Percentiles rank a stretch among this genome's conserved stretches.
phyloP scores from a whole-genome alignment of 2,113 vertebrate genomes.

The Asarcornis scutulata region DNA sequence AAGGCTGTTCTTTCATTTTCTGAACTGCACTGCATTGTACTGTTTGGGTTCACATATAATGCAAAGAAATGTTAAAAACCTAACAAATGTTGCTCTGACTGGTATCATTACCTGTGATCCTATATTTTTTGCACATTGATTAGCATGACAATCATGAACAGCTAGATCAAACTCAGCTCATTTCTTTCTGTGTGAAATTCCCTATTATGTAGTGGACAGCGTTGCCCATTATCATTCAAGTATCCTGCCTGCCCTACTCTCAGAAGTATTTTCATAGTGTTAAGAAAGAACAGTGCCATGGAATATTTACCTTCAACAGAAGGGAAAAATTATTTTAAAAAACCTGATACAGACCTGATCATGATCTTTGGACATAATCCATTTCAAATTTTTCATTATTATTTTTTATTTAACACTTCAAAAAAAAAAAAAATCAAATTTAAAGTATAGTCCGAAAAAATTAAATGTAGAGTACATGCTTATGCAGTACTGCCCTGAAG shows the following conservation, averaged over 20 bases:
- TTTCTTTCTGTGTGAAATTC: background rate
- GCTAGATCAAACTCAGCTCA: background rate
- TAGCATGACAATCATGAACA: background rate
- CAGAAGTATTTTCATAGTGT: background rate
- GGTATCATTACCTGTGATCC: background rate
- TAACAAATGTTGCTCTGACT: background rate
- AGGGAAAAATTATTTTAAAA: background rate
- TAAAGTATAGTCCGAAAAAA: background rate
- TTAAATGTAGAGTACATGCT: background rate
- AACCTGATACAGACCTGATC: background rate
- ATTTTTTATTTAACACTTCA: constrained; percentile 1
- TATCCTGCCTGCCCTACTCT: background rate
- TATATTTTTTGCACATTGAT: background rate
- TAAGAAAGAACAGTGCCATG: background rate
- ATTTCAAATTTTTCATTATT: background rate
- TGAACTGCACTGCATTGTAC: background rate
- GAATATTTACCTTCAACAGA: background rate
- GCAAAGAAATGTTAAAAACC: background rate
- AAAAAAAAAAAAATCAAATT: background rate
- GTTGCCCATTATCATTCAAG: background rate
- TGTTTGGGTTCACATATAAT: background rate
- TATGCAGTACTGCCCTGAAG: background rate
- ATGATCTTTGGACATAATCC: background rate
- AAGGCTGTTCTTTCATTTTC: background rate
- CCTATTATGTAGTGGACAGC: background rate